Percentiles rank a stretch among this genome's conserved stretches.
phyloP scores from a whole-genome alignment of 2,113 vertebrate species.

The Hyla sarda region DNA sequence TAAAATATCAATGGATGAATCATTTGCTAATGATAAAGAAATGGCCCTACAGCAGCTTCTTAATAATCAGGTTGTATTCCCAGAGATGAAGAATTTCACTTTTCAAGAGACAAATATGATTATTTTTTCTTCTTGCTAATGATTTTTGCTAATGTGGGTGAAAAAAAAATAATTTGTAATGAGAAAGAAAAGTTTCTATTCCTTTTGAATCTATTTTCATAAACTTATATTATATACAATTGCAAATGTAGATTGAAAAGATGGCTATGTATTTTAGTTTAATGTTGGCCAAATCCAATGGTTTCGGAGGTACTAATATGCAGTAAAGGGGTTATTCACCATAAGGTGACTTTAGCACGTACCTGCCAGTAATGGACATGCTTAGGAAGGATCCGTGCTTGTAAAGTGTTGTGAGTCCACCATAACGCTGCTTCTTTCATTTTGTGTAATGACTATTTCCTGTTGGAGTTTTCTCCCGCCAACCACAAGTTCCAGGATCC shows the following conservation, averaged over 20 bases:
- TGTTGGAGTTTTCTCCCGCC: no score
- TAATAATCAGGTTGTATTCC: conserved; percentile 52
- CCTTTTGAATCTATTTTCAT: neutral
- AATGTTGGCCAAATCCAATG: no score
- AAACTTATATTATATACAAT: neutral
- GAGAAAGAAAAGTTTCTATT: conserved; percentile 14
- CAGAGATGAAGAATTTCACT: conserved; percentile 54
- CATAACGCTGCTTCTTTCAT: no score
- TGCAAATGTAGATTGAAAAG: neutral
- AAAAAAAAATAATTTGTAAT: conserved; percentile 2
- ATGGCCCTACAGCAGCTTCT: conserved; percentile 52
- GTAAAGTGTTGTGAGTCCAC: no score
- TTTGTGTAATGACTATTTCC: no score
- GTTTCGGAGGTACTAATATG: no score
- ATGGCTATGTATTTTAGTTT: no score
- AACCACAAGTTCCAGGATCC: no score
- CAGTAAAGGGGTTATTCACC: no score
- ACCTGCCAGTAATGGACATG: no score
- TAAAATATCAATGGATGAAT: conserved; percentile 59
- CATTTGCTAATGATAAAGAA: conserved; percentile 56
- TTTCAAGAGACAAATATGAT: conserved; percentile 46
- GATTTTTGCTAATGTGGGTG: conserved; percentile 43
- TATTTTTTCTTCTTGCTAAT: conserved; percentile 41
- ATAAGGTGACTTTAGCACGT: no score
- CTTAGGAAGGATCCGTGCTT: no score